A percentile compares a stretch with the other conserved stretches of the same genome.
These are phyloP conservation scores for Drosophila truncata DNA, from an alignment of 1,140 invertebrate species.

Conservation along the genomic window DNA sequence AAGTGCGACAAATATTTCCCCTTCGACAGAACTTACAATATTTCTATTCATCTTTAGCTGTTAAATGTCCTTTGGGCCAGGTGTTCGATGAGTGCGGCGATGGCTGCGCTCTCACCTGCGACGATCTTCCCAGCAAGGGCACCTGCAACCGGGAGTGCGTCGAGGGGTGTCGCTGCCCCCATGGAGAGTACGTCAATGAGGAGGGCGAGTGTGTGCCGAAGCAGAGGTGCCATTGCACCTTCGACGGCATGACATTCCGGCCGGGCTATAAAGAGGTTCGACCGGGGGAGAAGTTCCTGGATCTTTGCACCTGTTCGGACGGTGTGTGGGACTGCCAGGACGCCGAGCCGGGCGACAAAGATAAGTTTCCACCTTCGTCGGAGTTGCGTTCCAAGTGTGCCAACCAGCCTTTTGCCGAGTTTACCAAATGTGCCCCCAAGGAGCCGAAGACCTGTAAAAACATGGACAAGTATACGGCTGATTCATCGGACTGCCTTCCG, in stretches of 20 bases:
- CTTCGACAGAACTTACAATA: not conserved
- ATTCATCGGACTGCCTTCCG: conserved; percentile 88
- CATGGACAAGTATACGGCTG: conserved; percentile 88
- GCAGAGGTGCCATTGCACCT: conserved; percentile 91
- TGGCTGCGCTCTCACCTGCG: conserved; percentile 90
- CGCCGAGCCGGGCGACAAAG: conserved; percentile 88
- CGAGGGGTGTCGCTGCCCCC: conserved; percentile 95
- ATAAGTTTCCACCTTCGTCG: conserved; percentile 87
- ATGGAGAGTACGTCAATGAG: conserved; percentile 90
- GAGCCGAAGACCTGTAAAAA: conserved; percentile 94
- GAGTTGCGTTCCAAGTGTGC: conserved; percentile 88
- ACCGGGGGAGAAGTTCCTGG: conserved; percentile 88
- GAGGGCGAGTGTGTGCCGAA: conserved; percentile 91
- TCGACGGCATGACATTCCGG: conserved; percentile 90
- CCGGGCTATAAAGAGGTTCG: conserved; percentile 91
- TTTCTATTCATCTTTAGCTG: conserved; percentile 71
- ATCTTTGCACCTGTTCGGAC: conserved; percentile 91
- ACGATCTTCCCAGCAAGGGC: conserved; percentile 86
- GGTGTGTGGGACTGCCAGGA: conserved; percentile 91
- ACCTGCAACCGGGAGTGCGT: conserved; percentile 88
- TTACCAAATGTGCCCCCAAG: conserved; percentile 91
- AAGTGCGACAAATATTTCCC: conserved; percentile 85
- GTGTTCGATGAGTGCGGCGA: conserved; percentile 92
- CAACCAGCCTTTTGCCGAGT: conserved; percentile 88
- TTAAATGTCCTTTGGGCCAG: conserved; percentile 92